Base-by-base conservation (phyloP, 2,888 invertebrate species). In the Tanaodytes sp. region DNA sequence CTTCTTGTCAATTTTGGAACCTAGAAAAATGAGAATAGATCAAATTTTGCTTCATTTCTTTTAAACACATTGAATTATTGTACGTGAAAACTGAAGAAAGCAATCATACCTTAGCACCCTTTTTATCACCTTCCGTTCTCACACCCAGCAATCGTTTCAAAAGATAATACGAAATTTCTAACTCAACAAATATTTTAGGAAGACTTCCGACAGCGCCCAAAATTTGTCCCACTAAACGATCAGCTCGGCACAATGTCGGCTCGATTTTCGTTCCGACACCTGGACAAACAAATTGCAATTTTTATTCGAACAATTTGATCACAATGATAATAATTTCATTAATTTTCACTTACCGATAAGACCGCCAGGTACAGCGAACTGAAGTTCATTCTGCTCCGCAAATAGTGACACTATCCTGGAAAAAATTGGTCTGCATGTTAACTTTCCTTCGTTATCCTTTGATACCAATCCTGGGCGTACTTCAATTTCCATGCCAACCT, bases 321-420 rank as follows among this genome's bases (percentile, higher is more conserved):
- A n/a, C n/a, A n/a, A n/a, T n/a, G n/a, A n/a, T n/a, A n/a, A n/a
- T n/a, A n/a, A 27, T 45, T 4, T 27, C 15, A 30, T 45, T 27
- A 45, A 3, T 19, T 15, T 30, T 42, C 19, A 69, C 78, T 79
- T 74, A 89, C 91, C 99, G 81, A 99, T 99, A 49, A 99, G 89
- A n/a, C 99, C 99, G 72, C 99, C 99, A 59, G 99, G 99, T 55
- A 98, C 99, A 16, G 99, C 99, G 86, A 94, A 99, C 85, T 98
- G 97, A 61, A 99, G 89, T 85, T 95, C 97, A 86, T 99, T 99
- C 87, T 98, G 97, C 86, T 99, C 99, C 36, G 99, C 95, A 86
- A 93, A 98, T 63, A 99, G 88, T 0, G 98, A 98, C 12, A 99
- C 96, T 82, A 99, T 98, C 73, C 95, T 90, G 0, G 98, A 98